Evolutionary conservation across 2,888 invertebrate species (phyloP).

Genomic region (Lasioglossum oenotherae): DNA sequence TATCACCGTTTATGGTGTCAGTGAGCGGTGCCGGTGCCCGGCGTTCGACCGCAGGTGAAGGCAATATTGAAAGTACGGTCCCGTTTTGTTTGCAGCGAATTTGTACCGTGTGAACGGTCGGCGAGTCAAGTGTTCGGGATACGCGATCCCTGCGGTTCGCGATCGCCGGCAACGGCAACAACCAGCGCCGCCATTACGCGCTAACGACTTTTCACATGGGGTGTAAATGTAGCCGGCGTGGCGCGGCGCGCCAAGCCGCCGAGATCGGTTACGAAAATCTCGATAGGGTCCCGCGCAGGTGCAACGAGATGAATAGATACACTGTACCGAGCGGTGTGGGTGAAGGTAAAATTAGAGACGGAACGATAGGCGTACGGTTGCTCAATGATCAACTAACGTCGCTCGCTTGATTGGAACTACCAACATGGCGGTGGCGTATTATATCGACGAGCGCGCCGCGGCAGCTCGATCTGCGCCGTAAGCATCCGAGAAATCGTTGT

Average conservation of each 20-base stretch:
- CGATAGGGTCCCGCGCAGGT: conserved; percentile 42
- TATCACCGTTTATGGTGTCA: conserved; percentile 30
- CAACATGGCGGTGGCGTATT: neutral
- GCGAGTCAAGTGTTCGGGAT: conserved; percentile 44
- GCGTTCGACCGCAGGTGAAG: conserved; percentile 75
- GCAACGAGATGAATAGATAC: conserved; percentile 55
- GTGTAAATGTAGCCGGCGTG: conserved; percentile 35
- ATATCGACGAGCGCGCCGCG: neutral
- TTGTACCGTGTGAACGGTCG: conserved; percentile 73
- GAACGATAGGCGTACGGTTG: conserved; percentile 50
- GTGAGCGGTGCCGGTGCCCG: conserved; percentile 44
- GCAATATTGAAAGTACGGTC: conserved; percentile 78
- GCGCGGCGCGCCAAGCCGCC: neutral
- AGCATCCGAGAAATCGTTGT: too few species aligned
- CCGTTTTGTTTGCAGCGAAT: conserved; percentile 77
- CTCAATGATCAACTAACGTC: conserved; percentile 62
- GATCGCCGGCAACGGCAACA: conserved; percentile 14
- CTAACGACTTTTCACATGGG: conserved; percentile 49
- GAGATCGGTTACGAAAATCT: conserved; percentile 60
- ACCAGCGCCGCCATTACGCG: conserved; percentile 16
- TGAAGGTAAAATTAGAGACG: conserved; percentile 59
- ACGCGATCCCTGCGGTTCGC: conserved; percentile 34
- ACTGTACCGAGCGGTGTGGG: conserved; percentile 20
- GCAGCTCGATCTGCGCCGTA: neutral
- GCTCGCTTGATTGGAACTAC: conserved; percentile 42